Base-by-base conservation (phyloP, 2,113 vertebrate genomes). In the Pelmatolapia mariae region DNA sequence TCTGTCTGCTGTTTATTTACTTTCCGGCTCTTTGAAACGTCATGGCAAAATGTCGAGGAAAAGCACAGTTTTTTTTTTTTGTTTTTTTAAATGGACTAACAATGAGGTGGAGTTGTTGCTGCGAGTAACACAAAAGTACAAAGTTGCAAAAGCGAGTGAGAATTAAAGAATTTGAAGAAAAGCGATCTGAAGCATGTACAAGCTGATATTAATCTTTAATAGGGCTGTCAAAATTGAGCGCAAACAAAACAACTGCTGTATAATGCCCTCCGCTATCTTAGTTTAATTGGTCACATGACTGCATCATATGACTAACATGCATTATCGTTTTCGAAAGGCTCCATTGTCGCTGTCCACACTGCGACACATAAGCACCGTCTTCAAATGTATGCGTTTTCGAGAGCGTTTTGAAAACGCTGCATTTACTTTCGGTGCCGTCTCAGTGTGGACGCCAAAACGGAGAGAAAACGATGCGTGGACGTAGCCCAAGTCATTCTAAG, bases 41-140 rank as follows among this genome's bases (percentile, higher is more conserved):
- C 1, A 0, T 0, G 3, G 5, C 50, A 53, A n/a, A 53, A 53
- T 53, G 50, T 53, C 3, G 5, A 53, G 50, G 19, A 56, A 56
- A 56, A 56, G 12, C 22, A 56, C 22, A 24, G 53, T 22, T 19
- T 9, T 45, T 40, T 38, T 45, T 22, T 19, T 9, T 45, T 40
- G n/a, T 22, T 19, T 9, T 45, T 40, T 38, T 45, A 56, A 56
- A 56, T 26, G 22, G 11, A 56, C 11, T 13, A 56, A 56, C 22
- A 56, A 56, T 7, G 6, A 7, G 22, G 53, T 7, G 22, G 53
- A 24, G 53, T 56, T 56, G 2, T 56, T 13, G 0, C 11, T 56
- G n/a, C 4, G 0, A 56, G 53, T 54, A 54, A 54, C 53, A 54
- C 53, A 12, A 54, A 54, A 54, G 53, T 54, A 54, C 10, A 13